Conservation (phyloP, 2,888 invertebrate genomes). For the Tetropium fuscum region DNA sequence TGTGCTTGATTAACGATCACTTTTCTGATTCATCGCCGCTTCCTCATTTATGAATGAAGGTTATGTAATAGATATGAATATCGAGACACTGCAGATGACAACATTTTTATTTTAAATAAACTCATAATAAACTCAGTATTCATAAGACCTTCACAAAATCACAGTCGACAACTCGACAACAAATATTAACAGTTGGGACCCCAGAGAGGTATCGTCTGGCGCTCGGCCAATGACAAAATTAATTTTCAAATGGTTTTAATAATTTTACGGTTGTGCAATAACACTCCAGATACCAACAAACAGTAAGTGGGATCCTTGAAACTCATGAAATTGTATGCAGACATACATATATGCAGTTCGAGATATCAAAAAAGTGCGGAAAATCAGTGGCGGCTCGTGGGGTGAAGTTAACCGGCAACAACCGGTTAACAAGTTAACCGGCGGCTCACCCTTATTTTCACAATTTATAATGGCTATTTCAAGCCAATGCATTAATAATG, state of each 20-base stretch:
- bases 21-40: slow-evolving; percentile 18
- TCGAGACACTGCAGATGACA: slow-evolving; percentile 3
- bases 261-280: slow-evolving; percentile 7
- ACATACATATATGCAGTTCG: not conserved
- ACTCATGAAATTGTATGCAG: slow-evolving; percentile 1
- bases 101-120: slow-evolving; percentile 11
- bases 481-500: too few relatives aligned
- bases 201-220: slow-evolving; percentile 18
- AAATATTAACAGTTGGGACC: slow-evolving; percentile 19
- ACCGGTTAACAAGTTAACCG: too few relatives aligned
- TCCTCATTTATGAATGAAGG: slow-evolving; percentile 19
- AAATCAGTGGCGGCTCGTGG: too few relatives aligned
- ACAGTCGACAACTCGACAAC: slow-evolving; percentile 11
- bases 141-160: slow-evolving; percentile 24
- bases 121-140: slow-evolving; percentile 7
- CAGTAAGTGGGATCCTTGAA: not conserved
- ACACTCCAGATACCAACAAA: not conserved
- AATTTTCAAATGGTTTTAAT: slow-evolving; percentile 14
- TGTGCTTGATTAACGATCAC: slow-evolving; percentile 6
- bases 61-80: slow-evolving; percentile 18
- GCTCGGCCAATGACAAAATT: slow-evolving; percentile 20
- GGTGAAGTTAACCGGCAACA: too few relatives aligned
- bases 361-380: too few relatives aligned
- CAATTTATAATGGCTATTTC: too few relatives aligned
- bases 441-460: too few relatives aligned